Conservation (phyloP, 1,140 invertebrate genomes). For the Aphis craccivora region DNA sequence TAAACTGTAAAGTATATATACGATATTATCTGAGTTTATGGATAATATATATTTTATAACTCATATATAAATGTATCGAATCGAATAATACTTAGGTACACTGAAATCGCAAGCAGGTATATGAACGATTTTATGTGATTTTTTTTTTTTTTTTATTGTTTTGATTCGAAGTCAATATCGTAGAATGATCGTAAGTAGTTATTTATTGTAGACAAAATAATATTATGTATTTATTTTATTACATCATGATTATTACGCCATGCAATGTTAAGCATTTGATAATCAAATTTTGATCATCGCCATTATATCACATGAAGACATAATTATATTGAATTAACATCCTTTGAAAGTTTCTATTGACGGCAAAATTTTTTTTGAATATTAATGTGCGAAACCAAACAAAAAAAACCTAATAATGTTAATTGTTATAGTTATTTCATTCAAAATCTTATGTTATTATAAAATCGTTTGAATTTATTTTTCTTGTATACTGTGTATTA, state of each 20-base stretch:
- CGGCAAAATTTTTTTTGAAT: not conserved
- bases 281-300: not conserved
- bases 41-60: conserved; percentile 19
- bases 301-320: not conserved
- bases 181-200: not conserved
- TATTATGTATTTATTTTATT: not conserved
- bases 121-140: not conserved
- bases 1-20: not conserved
- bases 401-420: not conserved
- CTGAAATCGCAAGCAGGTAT: not conserved
- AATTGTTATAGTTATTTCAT: not conserved
- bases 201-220: not conserved
- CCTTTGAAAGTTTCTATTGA: not conserved
- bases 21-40: not conserved
- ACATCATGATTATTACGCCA: not conserved
- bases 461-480: not conserved
- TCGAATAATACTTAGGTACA: not conserved
- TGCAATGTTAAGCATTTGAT: not conserved
- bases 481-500: not conserved
- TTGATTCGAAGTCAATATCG: not conserved
- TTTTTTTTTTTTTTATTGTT: not conserved
- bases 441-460: not conserved
- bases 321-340: not conserved
- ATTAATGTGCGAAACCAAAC: not conserved
- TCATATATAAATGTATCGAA: not conserved